Evolutionary conservation across 2,113 vertebrate species (phyloP).

Genomic region (Zapornia atra): DNA sequence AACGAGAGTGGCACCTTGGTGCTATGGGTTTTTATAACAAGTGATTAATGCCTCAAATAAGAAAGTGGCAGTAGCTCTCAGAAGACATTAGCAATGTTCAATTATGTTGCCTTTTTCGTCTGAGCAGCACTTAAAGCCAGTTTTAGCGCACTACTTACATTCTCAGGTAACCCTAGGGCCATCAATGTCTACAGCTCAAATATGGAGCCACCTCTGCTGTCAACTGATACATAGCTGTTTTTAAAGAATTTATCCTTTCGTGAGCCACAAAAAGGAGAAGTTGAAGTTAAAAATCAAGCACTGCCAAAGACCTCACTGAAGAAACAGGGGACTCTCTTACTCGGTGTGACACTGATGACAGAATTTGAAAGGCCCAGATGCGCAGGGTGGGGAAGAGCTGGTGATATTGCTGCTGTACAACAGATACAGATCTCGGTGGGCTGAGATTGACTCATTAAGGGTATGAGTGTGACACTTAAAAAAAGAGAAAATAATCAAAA

Average conservation of each 20-base stretch:
- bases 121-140: background rate
- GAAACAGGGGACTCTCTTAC: background rate
- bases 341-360: background rate
- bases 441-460: conserved; percentile 52
- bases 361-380: conserved; percentile 4
- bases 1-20: background rate
- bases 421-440: background rate
- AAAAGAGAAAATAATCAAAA: conserved; percentile 35
- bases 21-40: background rate
- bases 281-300: background rate
- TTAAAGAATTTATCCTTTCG: background rate
- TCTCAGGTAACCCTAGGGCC: background rate
- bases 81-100: background rate
- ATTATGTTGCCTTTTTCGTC: background rate
- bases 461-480: conserved; percentile 33
- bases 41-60: background rate
- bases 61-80: background rate
- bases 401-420: conserved; percentile 32
- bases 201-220: background rate
- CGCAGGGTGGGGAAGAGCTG: conserved; percentile 14
- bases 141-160: background rate
- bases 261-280: background rate
- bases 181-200: background rate
- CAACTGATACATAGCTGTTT: background rate
- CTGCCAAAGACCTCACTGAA: background rate